Evolutionary conservation across 1,140 invertebrate genomes (phyloP).

Genomic region (Listronotus bonariensis): DNA sequence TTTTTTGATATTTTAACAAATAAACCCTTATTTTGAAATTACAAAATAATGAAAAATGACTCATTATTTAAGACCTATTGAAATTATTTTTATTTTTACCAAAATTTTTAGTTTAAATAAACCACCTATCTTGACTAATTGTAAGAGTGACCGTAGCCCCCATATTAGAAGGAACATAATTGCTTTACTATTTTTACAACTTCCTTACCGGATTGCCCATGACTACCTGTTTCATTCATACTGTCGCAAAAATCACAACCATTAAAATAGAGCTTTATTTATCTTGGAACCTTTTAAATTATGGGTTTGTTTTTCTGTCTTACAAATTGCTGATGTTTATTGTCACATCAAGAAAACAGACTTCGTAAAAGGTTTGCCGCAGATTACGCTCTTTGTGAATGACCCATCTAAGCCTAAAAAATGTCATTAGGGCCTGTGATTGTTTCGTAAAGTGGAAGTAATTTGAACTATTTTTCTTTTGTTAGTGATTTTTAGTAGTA

Average conservation of each 20-base stretch:
- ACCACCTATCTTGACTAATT: too few relatives aligned
- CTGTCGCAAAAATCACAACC: constrained; percentile 6
- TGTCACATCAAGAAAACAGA: constrained; percentile 31
- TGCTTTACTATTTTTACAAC: neutral
- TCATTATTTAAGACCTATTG: too few relatives aligned
- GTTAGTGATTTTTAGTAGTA: too few relatives aligned
- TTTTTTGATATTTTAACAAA: too few relatives aligned
- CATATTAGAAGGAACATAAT: too few relatives aligned
- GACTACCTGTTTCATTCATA: constrained; percentile 5
- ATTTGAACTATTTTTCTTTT: too few relatives aligned
- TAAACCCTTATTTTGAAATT: too few relatives aligned
- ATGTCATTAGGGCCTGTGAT: neutral
- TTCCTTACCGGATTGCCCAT: neutral
- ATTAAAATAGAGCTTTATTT: constrained; percentile 11
- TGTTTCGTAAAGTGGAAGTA: too few relatives aligned
- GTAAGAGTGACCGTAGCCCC: too few relatives aligned
- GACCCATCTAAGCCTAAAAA: neutral
- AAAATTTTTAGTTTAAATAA: too few relatives aligned
- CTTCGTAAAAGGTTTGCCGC: constrained; percentile 18
- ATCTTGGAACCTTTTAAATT: constrained; percentile 15
- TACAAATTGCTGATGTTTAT: constrained; percentile 30
- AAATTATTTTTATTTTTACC: too few relatives aligned
- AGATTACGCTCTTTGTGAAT: constrained; percentile 8
- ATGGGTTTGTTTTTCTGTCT: constrained; percentile 22
- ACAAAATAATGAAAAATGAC: too few relatives aligned